Base-by-base conservation (phyloP, 1,140 invertebrate genomes). In the Drosophila sproati region DNA sequence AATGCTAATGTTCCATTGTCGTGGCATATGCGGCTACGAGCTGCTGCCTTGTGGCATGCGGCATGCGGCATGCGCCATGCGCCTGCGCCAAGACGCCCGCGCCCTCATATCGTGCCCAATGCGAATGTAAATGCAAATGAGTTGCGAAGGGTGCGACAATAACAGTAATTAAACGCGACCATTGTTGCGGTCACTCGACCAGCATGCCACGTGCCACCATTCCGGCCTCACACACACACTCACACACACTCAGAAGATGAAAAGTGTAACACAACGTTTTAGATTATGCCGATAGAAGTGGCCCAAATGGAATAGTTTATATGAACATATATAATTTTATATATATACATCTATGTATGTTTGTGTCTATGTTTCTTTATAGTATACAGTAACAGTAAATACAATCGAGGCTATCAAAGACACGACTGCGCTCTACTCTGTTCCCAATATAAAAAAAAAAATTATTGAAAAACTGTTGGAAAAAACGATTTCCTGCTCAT, bases 91-190 rank as follows among this genome's bases (percentile, higher is more conserved):
- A 41, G 69, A 77, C 62, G 51, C 74, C 70, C 62, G 7, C 47
- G 29, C 50, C 39, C 41, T 3, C 35, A 8, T 28, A n/a, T 28
- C 7, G 20, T 20, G 39, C 35, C 28, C 8, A 31, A 31, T 51
- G 60, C 43, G 34, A 64, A 62, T 71, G 72, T 47, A 47, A 85
- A 87, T 88, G 83, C 80, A 80, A 88, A 87, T 89, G 77, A 63
- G 80, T 62, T 43, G 39, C 73, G 80, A 88, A 73, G 85, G 80
- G 83, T 80, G 85, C 83, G 77, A 88, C 83, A 88, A 88, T 88
- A 85, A 88, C 80, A 78, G 85, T 88, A 88, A 88, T 88, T 88
- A 88, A 88, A 88, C 73, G 83, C 77, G 67, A 80, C 80, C 80
- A 88, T 88, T 88, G 83, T 88, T 88, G 83, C 80, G 83, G 83